Evolutionary conservation across 2,888 invertebrate species (phyloP).

Genomic region (Trimorus sp.): DNA sequence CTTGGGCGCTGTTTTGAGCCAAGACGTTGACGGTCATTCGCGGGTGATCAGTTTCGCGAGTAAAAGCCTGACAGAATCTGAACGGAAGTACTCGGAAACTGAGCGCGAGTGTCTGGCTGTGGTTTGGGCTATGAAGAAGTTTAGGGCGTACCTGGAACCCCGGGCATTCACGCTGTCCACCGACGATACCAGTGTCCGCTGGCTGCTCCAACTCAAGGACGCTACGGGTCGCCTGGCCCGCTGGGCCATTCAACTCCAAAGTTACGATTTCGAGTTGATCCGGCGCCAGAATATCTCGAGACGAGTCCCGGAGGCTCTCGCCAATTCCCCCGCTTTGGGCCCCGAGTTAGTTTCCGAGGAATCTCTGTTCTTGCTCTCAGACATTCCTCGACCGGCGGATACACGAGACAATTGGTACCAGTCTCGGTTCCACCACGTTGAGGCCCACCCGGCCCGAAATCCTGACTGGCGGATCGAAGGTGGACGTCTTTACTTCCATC

Average conservation of each 20-base stretch:
- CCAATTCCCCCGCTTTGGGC: background rate
- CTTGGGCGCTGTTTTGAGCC: background rate
- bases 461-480: too few relatives aligned
- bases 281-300: background rate
- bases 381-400: too few relatives aligned
- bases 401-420: too few relatives aligned
- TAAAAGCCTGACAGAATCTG: background rate
- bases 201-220: constrained; percentile 16
- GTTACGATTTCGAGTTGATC: background rate
- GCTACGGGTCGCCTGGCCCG: constrained; percentile 1
- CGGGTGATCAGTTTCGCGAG: background rate
- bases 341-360: too few relatives aligned
- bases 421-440: too few relatives aligned
- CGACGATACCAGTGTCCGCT: constrained; percentile 40
- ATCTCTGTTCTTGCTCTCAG: too few relatives aligned
- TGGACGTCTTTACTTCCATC: too few relatives aligned
- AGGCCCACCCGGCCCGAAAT: too few relatives aligned
- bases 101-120: constrained; percentile 49
- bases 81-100: constrained; percentile 38
- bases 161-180: constrained; percentile 46
- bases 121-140: constrained; percentile 44
- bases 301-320: background rate
- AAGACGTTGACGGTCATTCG: background rate
- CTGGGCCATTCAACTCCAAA: constrained; percentile 2
- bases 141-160: constrained; percentile 52